Percentiles rank a stretch among this genome's conserved stretches.
These are phyloP conservation scores for Smittia aterrima DNA, from an alignment of 2,888 invertebrate species.

Conservation along the genomic window DNA sequence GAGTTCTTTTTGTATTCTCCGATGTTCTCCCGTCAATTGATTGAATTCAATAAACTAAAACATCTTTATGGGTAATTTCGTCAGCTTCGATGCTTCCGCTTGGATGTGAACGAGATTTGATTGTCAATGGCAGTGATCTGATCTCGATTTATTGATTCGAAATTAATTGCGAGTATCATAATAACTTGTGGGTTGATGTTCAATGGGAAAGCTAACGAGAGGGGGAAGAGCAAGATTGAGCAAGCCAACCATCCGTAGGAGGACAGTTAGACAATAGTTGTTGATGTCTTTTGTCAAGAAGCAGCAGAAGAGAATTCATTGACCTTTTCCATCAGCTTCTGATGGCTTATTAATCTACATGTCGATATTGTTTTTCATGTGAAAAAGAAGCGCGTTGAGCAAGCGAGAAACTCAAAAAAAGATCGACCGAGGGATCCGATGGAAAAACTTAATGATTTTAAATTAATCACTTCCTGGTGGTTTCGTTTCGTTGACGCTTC, in stretches of 20 bases:
- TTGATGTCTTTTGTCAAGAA: not conserved
- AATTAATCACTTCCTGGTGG: constrained; percentile 40
- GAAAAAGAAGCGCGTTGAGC: not conserved
- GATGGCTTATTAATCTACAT: constrained; percentile 16
- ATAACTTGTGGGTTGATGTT: not conserved
- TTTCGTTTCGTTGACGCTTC: constrained; percentile 19
- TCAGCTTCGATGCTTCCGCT: not conserved
- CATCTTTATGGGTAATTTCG: constrained; percentile 1
- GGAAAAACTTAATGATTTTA: constrained; percentile 36
- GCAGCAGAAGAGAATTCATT: not conserved
- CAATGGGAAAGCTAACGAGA: not conserved
- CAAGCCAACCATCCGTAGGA: not conserved
- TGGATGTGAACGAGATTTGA: not conserved
- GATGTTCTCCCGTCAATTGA: constrained; percentile 1
- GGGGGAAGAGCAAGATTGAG: not conserved
- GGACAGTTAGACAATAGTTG: not conserved
- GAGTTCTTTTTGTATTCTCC: not conserved
- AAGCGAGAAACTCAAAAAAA: not conserved
- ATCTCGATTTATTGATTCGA: constrained; percentile 21
- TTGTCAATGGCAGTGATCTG: not conserved
- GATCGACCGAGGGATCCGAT: not conserved
- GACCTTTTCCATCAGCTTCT: constrained; percentile 17
- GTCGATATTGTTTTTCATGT: constrained; percentile 8
- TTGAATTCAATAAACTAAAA: constrained; percentile 20
- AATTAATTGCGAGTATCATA: constrained; percentile 25